A percentile compares a stretch with the other conserved stretches of the same genome.
Evolutionary conservation across 2,113 vertebrate species (phyloP).

Genomic region (Mastomys coucha): DNA sequence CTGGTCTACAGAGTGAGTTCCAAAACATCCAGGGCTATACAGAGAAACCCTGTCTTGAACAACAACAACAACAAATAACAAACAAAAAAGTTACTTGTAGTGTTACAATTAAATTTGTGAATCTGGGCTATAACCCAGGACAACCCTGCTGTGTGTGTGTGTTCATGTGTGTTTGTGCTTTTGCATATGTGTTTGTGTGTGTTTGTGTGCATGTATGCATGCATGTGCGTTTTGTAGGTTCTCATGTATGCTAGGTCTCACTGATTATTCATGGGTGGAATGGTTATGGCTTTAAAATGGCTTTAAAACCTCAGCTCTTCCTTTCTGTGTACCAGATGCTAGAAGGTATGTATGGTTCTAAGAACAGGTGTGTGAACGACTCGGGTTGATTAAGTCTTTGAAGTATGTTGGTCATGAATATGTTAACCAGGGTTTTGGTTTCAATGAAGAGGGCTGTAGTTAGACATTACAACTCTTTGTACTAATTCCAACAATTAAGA

Average conservation of each 20-base stretch:
- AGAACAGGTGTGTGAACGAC: neutral
- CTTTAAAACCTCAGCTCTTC: neutral
- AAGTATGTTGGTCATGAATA: neutral
- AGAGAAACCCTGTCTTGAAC: too few species aligned
- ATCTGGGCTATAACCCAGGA: neutral
- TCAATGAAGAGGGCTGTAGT: neutral
- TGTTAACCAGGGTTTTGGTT: neutral
- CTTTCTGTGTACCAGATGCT: neutral
- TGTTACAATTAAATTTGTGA: slow-evolving; percentile 29
- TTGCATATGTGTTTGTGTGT: neutral
- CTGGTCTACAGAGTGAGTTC: too few species aligned
- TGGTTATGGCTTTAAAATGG: neutral
- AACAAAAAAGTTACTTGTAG: neutral
- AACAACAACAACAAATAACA: too few species aligned
- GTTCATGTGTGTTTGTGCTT: neutral
- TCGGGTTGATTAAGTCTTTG: neutral
- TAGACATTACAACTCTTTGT: slow-evolving; percentile 1
- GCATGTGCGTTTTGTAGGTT: neutral
- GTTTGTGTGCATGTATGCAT: neutral
- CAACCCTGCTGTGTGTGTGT: neutral
- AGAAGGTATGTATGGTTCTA: neutral
- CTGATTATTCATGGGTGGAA: neutral
- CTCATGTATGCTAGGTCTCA: neutral
- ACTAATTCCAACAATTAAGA: neutral
- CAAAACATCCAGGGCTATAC: too few species aligned